These are phyloP conservation scores for Drosophila subsilvestris DNA, from an alignment of 2,888 invertebrate species.

Conservation along the genomic window DNA sequence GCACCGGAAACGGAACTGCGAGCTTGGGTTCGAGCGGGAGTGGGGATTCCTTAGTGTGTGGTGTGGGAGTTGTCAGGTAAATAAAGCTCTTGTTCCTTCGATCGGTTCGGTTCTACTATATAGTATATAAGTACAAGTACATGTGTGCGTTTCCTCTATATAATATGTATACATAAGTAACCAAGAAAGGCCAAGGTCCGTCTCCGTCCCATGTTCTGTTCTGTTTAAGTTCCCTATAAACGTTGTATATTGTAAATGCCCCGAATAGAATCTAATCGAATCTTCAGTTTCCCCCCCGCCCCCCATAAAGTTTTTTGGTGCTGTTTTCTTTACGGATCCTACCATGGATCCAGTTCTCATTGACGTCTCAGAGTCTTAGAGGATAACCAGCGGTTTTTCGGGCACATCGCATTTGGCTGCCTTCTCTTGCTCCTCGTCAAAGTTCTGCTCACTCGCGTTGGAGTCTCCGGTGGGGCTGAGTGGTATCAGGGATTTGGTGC, in stretches of 20 bases:
- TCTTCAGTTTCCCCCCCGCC: slow-evolving; percentile 57
- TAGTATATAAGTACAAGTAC: slow-evolving; percentile 4
- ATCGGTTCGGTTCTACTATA: slow-evolving; percentile 23
- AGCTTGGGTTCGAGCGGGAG: slow-evolving; percentile 1
- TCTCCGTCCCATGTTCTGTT: not conserved
- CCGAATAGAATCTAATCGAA: slow-evolving; percentile 59
- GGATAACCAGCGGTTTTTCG: slow-evolving; percentile 82
- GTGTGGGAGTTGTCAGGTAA: slow-evolving; percentile 17
- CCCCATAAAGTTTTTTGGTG: slow-evolving; percentile 52
- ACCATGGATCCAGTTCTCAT: not conserved
- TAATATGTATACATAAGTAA: slow-evolving; percentile 25
- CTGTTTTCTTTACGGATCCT: slow-evolving; percentile 12
- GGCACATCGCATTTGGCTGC: slow-evolving; percentile 81
- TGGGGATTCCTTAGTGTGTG: not conserved
- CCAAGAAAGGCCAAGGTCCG: slow-evolving; percentile 16
- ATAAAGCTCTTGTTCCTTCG: slow-evolving; percentile 55
- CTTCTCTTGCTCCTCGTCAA: slow-evolving; percentile 80
- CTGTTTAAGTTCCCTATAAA: slow-evolving; percentile 36
- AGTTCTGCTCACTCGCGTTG: slow-evolving; percentile 72
- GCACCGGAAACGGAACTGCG: slow-evolving; percentile 35
- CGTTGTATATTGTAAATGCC: slow-evolving; percentile 55
- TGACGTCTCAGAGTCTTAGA: slow-evolving; percentile 69
- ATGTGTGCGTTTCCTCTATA: slow-evolving; percentile 21
- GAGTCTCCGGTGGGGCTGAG: slow-evolving; percentile 81
- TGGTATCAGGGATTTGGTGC: slow-evolving; percentile 83